phyloP scores from a whole-genome alignment of 1,140 invertebrate species.

The Drosophila neocordata region DNA sequence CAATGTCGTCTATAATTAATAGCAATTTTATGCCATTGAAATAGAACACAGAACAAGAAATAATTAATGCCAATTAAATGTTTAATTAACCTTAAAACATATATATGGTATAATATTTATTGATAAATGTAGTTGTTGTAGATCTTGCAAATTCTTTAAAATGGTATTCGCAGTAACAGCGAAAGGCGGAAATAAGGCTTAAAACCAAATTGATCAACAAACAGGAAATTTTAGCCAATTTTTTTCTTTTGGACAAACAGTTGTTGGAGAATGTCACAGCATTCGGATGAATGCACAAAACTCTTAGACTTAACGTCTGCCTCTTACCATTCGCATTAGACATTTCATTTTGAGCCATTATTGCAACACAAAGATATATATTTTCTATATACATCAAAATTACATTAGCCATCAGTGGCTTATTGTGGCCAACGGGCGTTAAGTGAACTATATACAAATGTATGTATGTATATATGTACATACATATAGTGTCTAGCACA shows the following conservation, averaged over 20 bases:
- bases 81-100: conserved; percentile 56
- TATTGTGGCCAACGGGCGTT: conserved; percentile 19
- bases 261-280: conserved; percentile 3
- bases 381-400: conserved; percentile 64
- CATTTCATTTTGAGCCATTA: not conserved
- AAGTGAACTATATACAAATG: conserved; percentile 16
- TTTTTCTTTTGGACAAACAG: not conserved
- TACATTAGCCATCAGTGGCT: conserved; percentile 56
- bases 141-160: not conserved
- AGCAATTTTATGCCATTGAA: conserved; percentile 38
- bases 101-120: not conserved
- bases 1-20: not conserved
- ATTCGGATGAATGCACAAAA: not conserved
- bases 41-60: conserved; percentile 34
- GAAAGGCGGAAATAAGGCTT: not conserved
- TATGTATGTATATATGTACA: not conserved
- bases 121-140: not conserved
- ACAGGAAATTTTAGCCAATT: not conserved
- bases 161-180: not conserved
- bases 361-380: conserved; percentile 9
- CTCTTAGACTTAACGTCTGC: not conserved
- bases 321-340: not conserved
- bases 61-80: conserved; percentile 23
- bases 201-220: not conserved
- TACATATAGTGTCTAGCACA: not conserved